Conservation (phyloP, 2,113 vertebrate genomes). For the Pseudorectes ferrugineus region DNA sequence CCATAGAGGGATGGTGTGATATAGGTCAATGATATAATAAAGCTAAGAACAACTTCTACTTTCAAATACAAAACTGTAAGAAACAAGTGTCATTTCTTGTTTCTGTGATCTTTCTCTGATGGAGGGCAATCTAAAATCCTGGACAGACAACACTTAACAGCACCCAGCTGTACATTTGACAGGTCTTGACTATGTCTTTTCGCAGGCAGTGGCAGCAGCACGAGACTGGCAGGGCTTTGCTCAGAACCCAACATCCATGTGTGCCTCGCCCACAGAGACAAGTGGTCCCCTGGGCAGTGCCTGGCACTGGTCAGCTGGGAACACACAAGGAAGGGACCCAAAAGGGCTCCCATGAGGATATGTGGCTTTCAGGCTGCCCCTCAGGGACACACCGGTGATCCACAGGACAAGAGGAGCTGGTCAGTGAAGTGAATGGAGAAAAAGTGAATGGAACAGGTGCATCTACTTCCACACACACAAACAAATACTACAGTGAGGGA, state of each 20-base stretch:
- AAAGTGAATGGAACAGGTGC: background rate
- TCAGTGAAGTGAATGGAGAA: background rate
- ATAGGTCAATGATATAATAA: background rate
- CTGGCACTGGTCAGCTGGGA: background rate
- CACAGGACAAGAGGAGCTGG: background rate
- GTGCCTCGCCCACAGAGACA: background rate
- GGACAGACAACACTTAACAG: background rate
- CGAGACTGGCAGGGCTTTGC: background rate
- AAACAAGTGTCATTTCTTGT: background rate
- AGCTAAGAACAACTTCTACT: background rate
- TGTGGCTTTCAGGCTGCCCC: background rate
- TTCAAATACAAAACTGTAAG: background rate
- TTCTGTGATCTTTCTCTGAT: background rate
- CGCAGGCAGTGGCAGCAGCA: accelerated
- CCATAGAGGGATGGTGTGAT: background rate
- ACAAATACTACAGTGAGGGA: background rate
- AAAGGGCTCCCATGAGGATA: background rate
- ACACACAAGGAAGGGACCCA: background rate
- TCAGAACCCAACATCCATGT: background rate
- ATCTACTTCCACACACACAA: background rate
- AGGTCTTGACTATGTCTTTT: background rate
- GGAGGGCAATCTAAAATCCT: background rate
- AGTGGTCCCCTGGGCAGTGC: background rate
- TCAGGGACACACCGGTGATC: background rate
- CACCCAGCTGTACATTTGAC: background rate